Percentiles rank a stretch among this genome's conserved stretches.
phyloP scores from a whole-genome alignment of 2,888 invertebrate genomes.

The Tridacna crocea region DNA sequence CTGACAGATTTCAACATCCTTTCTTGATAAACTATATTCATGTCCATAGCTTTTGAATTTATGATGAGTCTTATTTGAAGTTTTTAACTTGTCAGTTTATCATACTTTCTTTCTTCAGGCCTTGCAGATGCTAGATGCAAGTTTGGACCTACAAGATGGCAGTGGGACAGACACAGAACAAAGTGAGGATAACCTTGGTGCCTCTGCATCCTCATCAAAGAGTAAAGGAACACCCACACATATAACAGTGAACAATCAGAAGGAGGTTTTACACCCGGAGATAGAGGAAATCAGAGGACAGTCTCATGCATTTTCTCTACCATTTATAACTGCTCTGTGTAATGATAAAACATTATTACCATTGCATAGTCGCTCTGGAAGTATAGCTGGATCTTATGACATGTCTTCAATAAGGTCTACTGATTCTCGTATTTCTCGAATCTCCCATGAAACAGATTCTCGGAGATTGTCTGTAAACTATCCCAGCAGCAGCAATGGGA shows the following conservation, averaged over 20 bases:
- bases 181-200: not conserved
- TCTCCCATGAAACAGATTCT: conserved; percentile 74
- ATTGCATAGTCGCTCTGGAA: conserved; percentile 65
- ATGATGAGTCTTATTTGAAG: no score
- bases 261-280: conserved; percentile 77
- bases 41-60: no score
- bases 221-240: conserved; percentile 56
- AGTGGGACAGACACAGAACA: conserved; percentile 18
- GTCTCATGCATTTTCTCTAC: conserved; percentile 86
- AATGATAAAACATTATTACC: conserved; percentile 92
- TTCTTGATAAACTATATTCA: no score
- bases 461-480: conserved; percentile 76
- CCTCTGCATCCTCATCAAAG: conserved; percentile 13
- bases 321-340: conserved; percentile 95
- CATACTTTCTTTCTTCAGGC: conserved; percentile 1
- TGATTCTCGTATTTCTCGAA: conserved; percentile 72
- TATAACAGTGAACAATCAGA: conserved; percentile 67
- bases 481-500: conserved; percentile 68
- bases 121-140: conserved; percentile 9
- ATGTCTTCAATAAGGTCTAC: conserved; percentile 74
- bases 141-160: conserved; percentile 18
- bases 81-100: no score
- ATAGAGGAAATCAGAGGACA: conserved; percentile 77
- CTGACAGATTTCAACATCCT: no score
- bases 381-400: conserved; percentile 70